Percentiles rank a stretch among this genome's conserved stretches.
Evolutionary conservation across 2,797 vertebrate species (phyloP).

Genomic region (Pangasius sanitwongsei): DNA sequence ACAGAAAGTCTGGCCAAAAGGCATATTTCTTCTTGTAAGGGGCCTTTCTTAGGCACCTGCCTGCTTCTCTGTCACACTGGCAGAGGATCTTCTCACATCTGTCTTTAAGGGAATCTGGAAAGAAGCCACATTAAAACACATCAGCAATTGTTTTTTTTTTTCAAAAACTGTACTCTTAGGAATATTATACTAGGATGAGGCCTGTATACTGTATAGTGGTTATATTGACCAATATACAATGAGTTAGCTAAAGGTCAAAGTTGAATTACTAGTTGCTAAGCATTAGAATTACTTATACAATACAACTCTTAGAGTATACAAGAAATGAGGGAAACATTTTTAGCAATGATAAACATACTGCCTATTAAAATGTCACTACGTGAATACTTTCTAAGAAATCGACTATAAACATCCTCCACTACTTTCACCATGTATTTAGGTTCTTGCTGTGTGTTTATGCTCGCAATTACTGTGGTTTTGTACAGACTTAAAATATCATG

Average conservation of each 20-base stretch:
- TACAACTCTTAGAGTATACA: background rate
- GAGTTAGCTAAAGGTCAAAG: background rate
- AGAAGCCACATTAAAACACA: conserved; percentile 41
- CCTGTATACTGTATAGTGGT: background rate
- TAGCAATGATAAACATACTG: background rate
- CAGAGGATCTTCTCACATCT: conserved; percentile 85
- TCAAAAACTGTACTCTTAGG: background rate
- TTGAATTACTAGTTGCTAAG: background rate
- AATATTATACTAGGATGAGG: background rate
- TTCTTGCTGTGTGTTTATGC: background rate
- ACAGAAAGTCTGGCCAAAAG: conserved; percentile 82
- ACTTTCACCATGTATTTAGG: conserved; percentile 36
- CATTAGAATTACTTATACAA: background rate
- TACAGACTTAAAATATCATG: conserved; percentile 55
- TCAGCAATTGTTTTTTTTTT: background rate
- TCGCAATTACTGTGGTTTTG: conserved; percentile 46
- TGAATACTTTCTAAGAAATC: conserved; percentile 10
- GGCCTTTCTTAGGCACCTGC: conserved; percentile 81
- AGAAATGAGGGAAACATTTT: background rate
- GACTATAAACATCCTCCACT: conserved; percentile 20
- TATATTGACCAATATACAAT: background rate
- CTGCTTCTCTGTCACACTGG: conserved; percentile 84
- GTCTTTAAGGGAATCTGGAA: conserved; percentile 82
- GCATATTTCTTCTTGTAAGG: conserved; percentile 78
- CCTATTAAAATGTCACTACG: conserved; percentile 16